Percentiles rank a stretch among this genome's conserved stretches.
Evolutionary conservation across 1,140 invertebrate species (phyloP).

Genomic region (Pachypeltis micranthus): DNA sequence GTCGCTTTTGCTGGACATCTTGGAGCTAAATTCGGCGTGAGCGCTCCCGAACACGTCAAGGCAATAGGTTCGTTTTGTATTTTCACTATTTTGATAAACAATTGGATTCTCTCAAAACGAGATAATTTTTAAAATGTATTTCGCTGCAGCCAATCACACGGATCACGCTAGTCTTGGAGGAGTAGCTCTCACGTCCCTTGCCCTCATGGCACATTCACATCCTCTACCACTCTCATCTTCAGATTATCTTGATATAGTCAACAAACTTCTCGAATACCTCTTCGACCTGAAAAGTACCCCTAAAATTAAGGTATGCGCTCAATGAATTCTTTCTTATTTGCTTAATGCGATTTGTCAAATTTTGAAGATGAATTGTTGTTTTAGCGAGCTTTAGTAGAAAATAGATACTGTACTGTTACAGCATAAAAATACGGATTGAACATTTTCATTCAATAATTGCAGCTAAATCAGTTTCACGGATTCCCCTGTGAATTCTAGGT

Average conservation of each 20-base stretch:
- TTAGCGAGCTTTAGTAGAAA: too few species aligned
- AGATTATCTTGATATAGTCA: neutral
- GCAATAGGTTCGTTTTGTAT: neutral
- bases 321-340: too few species aligned
- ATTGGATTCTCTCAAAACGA: too few species aligned
- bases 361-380: too few species aligned
- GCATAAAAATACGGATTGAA: too few species aligned
- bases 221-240: neutral
- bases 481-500: too few species aligned
- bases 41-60: neutral
- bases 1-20: neutral
- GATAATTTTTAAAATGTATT: neutral
- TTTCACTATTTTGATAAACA: too few species aligned
- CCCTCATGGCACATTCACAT: neutral
- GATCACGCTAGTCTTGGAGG: neutral
- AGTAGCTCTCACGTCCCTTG: neutral
- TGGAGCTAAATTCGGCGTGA: neutral
- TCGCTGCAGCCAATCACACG: neutral
- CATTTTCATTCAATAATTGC: too few species aligned
- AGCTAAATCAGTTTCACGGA: too few species aligned
- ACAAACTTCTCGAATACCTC: slow-evolving; percentile 3
- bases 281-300: neutral
- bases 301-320: slow-evolving; percentile 3
- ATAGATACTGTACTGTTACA: too few species aligned
- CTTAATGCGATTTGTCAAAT: too few species aligned